Conservation (phyloP, 2,888 invertebrate genomes). For the Timema podura region DNA sequence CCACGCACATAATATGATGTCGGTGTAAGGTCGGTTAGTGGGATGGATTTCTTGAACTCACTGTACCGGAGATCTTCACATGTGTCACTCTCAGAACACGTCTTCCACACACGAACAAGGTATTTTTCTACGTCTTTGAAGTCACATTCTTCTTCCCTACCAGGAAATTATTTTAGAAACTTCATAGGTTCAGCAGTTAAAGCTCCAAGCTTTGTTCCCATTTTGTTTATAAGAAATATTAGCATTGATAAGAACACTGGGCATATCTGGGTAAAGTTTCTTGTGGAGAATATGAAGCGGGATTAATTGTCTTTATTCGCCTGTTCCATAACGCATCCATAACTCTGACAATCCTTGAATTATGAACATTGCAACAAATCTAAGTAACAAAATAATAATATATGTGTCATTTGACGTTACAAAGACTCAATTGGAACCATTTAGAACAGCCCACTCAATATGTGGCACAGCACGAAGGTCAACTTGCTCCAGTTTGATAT, state of each 20-base stretch:
- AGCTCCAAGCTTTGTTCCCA: neutral
- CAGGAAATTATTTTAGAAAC: neutral
- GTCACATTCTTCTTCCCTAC: neutral
- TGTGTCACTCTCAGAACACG: neutral
- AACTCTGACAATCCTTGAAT: neutral
- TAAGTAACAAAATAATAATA: neutral
- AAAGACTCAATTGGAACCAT: neutral
- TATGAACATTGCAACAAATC: conserved; percentile 9
- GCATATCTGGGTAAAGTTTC: neutral
- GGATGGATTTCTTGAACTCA: neutral
- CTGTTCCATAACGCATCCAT: neutral
- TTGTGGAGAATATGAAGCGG: neutral
- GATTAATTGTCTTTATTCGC: neutral
- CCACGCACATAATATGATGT: no score
- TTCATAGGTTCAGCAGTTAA: neutral
- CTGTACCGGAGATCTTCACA: neutral
- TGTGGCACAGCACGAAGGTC: conserved; percentile 5
- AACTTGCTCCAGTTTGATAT: neutral
- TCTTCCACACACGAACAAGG: conserved; percentile 1
- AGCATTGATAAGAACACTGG: neutral
- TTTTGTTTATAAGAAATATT: neutral
- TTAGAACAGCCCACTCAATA: neutral
- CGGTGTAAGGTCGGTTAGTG: neutral
- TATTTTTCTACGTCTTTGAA: conserved; percentile 5
- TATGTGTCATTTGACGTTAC: conserved; percentile 6